A percentile compares a stretch with the other conserved stretches of the same genome.
Evolutionary conservation across 2,113 vertebrate genomes (phyloP).

Genomic region (Setophaga coronata): DNA sequence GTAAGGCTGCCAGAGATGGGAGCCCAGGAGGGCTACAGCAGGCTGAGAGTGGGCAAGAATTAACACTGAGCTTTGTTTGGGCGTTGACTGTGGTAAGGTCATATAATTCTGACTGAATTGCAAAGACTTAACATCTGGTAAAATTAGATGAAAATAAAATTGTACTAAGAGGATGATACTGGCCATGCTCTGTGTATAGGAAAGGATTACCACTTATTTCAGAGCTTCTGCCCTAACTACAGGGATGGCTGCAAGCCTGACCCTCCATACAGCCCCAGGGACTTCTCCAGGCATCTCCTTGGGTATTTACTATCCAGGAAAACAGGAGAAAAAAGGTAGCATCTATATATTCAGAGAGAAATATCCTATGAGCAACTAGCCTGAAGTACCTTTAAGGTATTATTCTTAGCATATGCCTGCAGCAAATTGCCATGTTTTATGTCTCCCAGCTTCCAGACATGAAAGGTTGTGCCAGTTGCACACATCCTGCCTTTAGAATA

Average conservation of each 20-base stretch:
- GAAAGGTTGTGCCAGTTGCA: not conserved
- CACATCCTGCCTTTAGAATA: not conserved
- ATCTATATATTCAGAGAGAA: not conserved
- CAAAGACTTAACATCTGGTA: not conserved
- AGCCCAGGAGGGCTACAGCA: accelerated
- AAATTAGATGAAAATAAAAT: not conserved
- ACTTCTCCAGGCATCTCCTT: not conserved
- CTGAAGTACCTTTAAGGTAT: not conserved
- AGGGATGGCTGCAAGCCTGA: not conserved
- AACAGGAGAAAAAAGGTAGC: not conserved
- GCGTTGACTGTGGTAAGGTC: not conserved
- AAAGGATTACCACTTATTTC: not conserved
- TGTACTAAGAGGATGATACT: not conserved
- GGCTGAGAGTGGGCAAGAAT: not conserved
- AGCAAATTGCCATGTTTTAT: not conserved
- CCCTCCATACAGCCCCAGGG: accelerated
- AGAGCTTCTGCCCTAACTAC: not conserved
- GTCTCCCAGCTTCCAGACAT: not conserved
- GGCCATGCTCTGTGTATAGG: not conserved
- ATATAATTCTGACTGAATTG: not conserved
- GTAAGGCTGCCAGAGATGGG: not conserved
- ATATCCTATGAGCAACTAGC: not conserved
- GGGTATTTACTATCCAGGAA: not conserved
- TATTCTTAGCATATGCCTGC: not conserved
- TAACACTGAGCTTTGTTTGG: not conserved